A percentile compares a stretch with the other conserved stretches of the same genome.
These are phyloP conservation scores for Etheostoma cragini DNA, from an alignment of 2,113 vertebrate species.

Conservation along the genomic window DNA sequence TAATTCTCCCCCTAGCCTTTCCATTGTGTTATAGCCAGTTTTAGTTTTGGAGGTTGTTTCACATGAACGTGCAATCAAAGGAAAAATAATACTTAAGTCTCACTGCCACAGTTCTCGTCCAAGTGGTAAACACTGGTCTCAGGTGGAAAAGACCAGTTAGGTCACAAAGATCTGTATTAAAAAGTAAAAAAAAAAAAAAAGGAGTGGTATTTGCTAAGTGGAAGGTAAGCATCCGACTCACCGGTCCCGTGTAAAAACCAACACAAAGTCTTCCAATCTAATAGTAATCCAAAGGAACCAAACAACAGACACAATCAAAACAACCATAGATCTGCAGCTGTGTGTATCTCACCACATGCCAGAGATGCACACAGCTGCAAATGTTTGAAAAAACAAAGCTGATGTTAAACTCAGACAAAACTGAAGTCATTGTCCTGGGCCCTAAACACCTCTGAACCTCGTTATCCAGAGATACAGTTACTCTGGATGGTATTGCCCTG, in stretches of 20 bases:
- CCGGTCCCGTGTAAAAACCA: not conserved
- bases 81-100: not conserved
- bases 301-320: not conserved
- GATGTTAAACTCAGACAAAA: no score
- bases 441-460: no score
- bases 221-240: not conserved
- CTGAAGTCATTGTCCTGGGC: no score
- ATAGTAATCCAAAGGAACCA: not conserved
- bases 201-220: not conserved
- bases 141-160: not conserved
- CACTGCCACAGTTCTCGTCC: not conserved
- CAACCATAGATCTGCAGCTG: not conserved
- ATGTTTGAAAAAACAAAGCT: no score
- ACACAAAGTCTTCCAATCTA: not conserved
- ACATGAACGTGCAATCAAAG: not conserved
- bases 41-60: constrained; percentile 2
- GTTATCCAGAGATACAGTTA: no score
- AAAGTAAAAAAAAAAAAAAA: no score
- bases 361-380: no score
- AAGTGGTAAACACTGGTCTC: constrained; percentile 7
- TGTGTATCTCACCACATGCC: not conserved
- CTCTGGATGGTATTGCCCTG: no score
- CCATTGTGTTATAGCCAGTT: not conserved
- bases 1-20: constrained; percentile 13
- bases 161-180: not conserved